phyloP scores from a whole-genome alignment of 2,797 vertebrate genomes.

The Petrocephalus schoutedeni region DNA sequence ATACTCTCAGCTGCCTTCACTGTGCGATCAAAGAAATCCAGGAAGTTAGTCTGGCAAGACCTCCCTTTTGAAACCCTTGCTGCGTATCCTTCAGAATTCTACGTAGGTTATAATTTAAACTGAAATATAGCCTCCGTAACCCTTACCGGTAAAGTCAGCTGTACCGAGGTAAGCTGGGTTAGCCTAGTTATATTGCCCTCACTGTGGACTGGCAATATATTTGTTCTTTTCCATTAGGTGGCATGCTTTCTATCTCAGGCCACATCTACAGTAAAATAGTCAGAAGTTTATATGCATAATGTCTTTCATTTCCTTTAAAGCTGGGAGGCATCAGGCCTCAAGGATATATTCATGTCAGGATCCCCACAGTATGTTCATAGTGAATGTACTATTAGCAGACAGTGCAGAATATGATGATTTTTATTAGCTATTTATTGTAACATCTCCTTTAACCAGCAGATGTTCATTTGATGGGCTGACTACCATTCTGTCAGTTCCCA shows the following conservation, averaged over 20 bases:
- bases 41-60: neutral
- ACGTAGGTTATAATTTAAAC: neutral
- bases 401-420: neutral
- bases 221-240: neutral
- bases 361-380: neutral
- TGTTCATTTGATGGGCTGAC: neutral
- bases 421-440: neutral
- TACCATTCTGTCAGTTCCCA: neutral
- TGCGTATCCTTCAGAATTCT: neutral
- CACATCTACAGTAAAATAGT: neutral
- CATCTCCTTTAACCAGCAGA: neutral
- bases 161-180: neutral
- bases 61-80: neutral
- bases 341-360: neutral
- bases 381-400: neutral
- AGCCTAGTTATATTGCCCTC: neutral
- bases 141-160: neutral
- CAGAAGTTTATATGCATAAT: neutral
- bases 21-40: constrained; percentile 11
- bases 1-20: neutral
- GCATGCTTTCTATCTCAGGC: neutral
- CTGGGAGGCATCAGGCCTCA: neutral
- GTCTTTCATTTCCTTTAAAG: neutral
- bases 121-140: neutral
- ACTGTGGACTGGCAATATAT: neutral